Evolutionary conservation across 1,140 invertebrate genomes (phyloP).

Genomic region (Drosophila rhopaloa): DNA sequence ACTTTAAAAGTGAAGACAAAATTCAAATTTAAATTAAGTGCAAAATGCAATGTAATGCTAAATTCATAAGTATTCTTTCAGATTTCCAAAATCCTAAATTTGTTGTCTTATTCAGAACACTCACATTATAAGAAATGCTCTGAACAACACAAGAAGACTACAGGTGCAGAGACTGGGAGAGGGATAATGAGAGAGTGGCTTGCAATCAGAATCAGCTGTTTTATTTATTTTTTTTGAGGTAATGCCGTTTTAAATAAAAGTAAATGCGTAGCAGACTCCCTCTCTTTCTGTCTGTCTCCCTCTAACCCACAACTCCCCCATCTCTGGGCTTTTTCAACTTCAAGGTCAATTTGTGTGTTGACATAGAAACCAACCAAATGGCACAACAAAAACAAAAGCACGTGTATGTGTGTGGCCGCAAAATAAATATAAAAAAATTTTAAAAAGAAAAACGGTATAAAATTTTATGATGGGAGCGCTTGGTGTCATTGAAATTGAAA

Average conservation of each 20-base stretch:
- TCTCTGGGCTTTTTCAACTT: conserved; percentile 27
- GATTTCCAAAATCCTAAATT: neutral
- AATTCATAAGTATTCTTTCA: no score
- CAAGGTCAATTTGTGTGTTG: conserved; percentile 77
- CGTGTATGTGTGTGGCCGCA: conserved; percentile 32
- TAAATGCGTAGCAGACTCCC: conserved; percentile 17
- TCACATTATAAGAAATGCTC: neutral
- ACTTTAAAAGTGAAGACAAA: conserved; percentile 10
- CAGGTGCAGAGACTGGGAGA: conserved; percentile 13
- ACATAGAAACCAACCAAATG: conserved; percentile 72
- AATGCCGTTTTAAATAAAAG: conserved; percentile 38
- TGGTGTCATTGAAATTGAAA: conserved; percentile 55
- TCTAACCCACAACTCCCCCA: neutral
- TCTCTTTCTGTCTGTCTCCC: neutral
- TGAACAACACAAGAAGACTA: neutral
- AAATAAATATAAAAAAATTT: neutral
- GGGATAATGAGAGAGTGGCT: conserved; percentile 12
- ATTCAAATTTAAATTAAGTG: conserved; percentile 21
- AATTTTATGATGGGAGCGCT: conserved; percentile 25
- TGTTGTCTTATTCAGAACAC: no score
- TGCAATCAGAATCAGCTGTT: conserved; percentile 71
- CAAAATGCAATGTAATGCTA: neutral
- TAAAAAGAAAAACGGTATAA: conserved; percentile 30
- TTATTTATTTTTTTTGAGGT: conserved; percentile 1
- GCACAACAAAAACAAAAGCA: conserved; percentile 45